Base-by-base conservation (phyloP, 1,140 invertebrate species). In the Phenacoccus solenopsis region DNA sequence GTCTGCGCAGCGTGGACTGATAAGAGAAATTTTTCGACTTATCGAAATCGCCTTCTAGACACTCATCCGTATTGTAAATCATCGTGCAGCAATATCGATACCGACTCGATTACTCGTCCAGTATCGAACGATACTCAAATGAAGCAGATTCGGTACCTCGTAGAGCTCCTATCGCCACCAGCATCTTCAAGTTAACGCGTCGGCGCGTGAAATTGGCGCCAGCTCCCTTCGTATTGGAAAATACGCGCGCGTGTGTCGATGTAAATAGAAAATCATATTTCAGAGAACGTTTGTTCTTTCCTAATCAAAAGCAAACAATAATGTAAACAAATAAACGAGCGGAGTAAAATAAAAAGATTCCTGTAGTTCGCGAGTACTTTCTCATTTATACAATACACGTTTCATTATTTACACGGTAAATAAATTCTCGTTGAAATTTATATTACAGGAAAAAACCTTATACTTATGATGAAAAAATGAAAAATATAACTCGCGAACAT, bases 341-440 rank as follows among this genome's bases (percentile, higher is more conserved):
- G 13, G 38, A 49, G 38, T 49, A 49, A 49, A 49, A 49, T 49
- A 49, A 49, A n/a, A 49, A 49, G 38, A 49, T 49, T 49, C 38
- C 38, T 49, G 16, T 49, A 49, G n/a, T n/a, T n/a, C 38, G 38
- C 38, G 38, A 49, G 38, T 49, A 49, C 38, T 49, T 49, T 49
- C 38, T 49, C 38, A 49, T 49, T 49, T 49, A 49, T 49, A 49
- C 38, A 49, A 49, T 49, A 49, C 38, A 49, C 38, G 38, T 49
- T 49, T 49, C 38, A n/a, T 49, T 49, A 49, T 49, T 49, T 49
- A 49, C 38, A 49, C 38, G 38, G 38, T 49, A 49, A 49, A 49
- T 49, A 49, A 49, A 49, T 49, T n/a, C 38, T 49, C 38, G 38
- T 49, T 10, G 38, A 49, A 49, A 49, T n/a, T n/a, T n/a, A n/a